Conservation (phyloP, 1,140 invertebrate species). For the Nylanderia fulva region DNA sequence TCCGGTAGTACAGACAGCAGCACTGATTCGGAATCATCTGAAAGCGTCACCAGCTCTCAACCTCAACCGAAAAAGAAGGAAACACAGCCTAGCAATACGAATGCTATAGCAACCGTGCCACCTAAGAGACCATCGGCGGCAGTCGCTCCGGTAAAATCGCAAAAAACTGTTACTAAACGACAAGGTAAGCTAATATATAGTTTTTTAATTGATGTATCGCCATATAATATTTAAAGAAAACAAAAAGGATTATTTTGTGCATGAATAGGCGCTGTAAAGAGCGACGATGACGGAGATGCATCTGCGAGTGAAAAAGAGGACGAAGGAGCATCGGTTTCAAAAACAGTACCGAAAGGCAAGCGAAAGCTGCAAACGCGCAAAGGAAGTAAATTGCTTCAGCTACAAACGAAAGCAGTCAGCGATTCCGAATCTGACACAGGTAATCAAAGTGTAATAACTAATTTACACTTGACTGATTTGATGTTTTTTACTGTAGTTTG, state of each 20-base stretch:
- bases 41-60: conserved; percentile 80
- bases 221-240: background rate
- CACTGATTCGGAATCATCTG: conserved; percentile 85
- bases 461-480: background rate
- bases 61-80: conserved; percentile 83
- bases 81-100: conserved; percentile 72
- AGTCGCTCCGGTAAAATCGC: conserved; percentile 82
- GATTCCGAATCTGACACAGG: conserved; percentile 87
- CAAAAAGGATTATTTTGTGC: conserved; percentile 7
- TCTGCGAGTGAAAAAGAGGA: conserved; percentile 83
- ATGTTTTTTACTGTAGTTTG: background rate
- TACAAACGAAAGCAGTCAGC: conserved; percentile 80
- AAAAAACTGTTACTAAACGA: conserved; percentile 81
- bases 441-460: conserved; percentile 59
- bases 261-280: conserved; percentile 76
- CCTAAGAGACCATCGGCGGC: conserved; percentile 84
- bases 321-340: conserved; percentile 71
- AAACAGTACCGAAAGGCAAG: conserved; percentile 82
- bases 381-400: conserved; percentile 83
- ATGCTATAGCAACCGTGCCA: conserved; percentile 74
- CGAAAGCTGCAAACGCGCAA: conserved; percentile 84
- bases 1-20: conserved; percentile 84
- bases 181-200: conserved; percentile 75
- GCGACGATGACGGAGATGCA: conserved; percentile 82
- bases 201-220: background rate